Percentiles rank a stretch among this genome's conserved stretches.
phyloP scores from a whole-genome alignment of 2,797 vertebrate species.

The Tinamus major region DNA sequence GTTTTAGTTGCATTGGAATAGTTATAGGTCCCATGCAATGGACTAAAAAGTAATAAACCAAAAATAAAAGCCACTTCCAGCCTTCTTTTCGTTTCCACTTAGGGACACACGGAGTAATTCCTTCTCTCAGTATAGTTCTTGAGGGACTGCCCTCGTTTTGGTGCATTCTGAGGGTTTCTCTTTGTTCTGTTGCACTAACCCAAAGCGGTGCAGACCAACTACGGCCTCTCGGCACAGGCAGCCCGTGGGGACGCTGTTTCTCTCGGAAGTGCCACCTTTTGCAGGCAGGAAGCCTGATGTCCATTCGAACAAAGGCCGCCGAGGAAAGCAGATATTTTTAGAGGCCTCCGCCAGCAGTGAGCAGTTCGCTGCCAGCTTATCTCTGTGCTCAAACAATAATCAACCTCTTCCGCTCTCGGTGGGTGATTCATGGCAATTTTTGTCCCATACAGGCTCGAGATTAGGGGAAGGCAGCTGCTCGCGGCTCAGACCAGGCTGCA shows the following conservation, averaged over 20 bases:
- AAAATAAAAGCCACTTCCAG: background rate
- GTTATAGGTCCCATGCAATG: background rate
- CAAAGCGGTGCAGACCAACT: background rate
- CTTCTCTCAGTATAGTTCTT: background rate
- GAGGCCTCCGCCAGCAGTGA: background rate
- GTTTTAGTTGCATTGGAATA: background rate
- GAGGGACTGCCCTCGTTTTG: background rate
- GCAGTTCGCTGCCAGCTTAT: background rate
- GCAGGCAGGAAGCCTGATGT: background rate
- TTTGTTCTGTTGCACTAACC: background rate
- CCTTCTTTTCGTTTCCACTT: background rate
- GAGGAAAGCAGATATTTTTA: background rate
- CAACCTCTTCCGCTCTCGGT: constrained; percentile 17
- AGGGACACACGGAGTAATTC: background rate
- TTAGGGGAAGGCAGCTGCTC: background rate
- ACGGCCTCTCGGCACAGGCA: background rate
- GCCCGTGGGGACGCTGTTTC: background rate
- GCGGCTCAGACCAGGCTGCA: constrained; percentile 5
- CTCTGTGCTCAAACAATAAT: background rate
- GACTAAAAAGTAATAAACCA: background rate
- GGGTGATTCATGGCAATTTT: constrained; percentile 45
- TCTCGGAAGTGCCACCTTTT: background rate
- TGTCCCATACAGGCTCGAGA: background rate
- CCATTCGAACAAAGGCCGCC: background rate
- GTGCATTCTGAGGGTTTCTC: background rate